Conservation (phyloP, 2,888 invertebrate species). For the Epinotia ramella region DNA sequence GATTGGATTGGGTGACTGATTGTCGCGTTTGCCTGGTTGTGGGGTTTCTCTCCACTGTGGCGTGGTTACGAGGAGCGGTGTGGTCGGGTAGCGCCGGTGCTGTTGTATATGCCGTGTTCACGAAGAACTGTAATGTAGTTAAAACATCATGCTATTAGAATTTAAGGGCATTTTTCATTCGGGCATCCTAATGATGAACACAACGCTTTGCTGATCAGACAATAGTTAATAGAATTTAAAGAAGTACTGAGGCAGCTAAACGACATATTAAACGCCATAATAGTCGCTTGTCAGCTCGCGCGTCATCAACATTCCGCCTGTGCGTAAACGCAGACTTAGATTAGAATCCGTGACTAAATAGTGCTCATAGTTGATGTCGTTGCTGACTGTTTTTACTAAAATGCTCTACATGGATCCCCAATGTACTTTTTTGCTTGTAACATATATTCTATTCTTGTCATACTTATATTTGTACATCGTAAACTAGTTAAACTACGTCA, state of each 20-base stretch:
- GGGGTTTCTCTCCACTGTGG: conserved; percentile 11
- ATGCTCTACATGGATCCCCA: no score
- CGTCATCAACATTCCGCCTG: no score
- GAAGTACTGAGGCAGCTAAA: no score
- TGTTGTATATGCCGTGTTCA: conserved; percentile 47
- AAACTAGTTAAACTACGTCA: conserved; percentile 24
- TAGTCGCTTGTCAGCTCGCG: no score
- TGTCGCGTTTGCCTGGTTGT: conserved; percentile 49
- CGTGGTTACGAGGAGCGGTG: conserved; percentile 48
- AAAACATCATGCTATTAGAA: neutral
- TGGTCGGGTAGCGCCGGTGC: conserved; percentile 50
- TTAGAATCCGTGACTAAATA: no score
- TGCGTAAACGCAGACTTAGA: no score
- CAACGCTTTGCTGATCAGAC: no score
- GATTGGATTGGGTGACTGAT: conserved; percentile 44
- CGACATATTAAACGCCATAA: no score
- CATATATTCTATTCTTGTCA: neutral
- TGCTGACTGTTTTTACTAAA: no score
- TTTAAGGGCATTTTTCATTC: neutral
- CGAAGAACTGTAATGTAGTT: conserved; percentile 52
- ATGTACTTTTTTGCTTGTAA: neutral
- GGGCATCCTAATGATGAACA: neutral
- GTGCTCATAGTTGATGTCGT: no score
- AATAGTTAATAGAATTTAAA: no score
- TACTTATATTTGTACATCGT: neutral